phyloP scores from a whole-genome alignment of 1,140 invertebrate genomes.

The Nephila pilipes region DNA sequence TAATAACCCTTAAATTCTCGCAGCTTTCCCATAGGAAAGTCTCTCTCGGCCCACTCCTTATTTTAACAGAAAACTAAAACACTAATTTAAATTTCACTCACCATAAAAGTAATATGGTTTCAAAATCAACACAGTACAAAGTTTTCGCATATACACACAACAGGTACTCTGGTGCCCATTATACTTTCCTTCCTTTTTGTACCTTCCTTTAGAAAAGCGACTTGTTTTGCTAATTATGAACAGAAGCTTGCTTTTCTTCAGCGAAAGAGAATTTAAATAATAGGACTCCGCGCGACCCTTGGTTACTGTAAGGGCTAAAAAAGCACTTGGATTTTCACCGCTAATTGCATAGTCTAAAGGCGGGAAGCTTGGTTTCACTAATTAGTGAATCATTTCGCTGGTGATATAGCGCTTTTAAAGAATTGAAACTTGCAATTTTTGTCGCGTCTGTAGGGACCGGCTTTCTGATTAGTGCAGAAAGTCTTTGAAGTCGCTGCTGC shows the following conservation, averaged over 20 bases:
- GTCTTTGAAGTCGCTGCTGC: not conserved
- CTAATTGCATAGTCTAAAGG: slow-evolving; percentile 33
- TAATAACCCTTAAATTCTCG: too few relatives aligned
- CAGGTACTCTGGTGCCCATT: not conserved
- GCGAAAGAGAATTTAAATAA: slow-evolving; percentile 13
- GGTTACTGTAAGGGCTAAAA: slow-evolving; percentile 7
- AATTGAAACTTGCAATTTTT: slow-evolving; percentile 50
- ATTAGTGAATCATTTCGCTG: slow-evolving; percentile 31
- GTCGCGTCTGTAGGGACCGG: slow-evolving; percentile 13
- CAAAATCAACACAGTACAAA: slow-evolving; percentile 16
- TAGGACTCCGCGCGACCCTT: slow-evolving; percentile 27
- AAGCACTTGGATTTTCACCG: slow-evolving; percentile 10
- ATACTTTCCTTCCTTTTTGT: not conserved
- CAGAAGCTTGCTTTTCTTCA: not conserved
- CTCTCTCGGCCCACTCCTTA: not conserved
- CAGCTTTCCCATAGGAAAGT: not conserved
- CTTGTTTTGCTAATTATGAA: slow-evolving; percentile 41
- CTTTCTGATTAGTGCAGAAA: slow-evolving; percentile 32
- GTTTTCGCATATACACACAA: not conserved
- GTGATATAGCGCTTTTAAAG: slow-evolving; percentile 52
- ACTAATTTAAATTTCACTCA: slow-evolving; percentile 10
- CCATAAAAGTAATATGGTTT: not conserved
- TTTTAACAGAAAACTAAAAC: not conserved
- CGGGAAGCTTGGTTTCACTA: not conserved
- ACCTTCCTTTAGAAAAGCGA: not conserved